Evolutionary conservation across 2,797 vertebrate genomes (phyloP).

Genomic region (Hydrocynus forskahlii): DNA sequence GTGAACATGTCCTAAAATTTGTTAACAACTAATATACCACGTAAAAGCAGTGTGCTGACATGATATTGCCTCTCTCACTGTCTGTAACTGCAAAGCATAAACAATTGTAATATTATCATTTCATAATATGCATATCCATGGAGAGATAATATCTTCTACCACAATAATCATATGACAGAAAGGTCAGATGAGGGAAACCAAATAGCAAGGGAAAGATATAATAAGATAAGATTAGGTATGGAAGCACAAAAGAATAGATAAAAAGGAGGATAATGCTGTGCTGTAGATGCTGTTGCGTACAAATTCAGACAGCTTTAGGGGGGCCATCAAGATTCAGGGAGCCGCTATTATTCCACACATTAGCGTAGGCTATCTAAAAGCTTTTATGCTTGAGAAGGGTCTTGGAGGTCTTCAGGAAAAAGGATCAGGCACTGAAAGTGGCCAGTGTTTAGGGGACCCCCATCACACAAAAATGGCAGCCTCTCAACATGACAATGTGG

Average conservation of each 20-base stretch:
- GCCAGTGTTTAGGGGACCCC: conserved; percentile 60
- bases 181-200: conserved; percentile 47
- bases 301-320: conserved; percentile 59
- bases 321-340: conserved; percentile 66
- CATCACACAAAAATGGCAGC: conserved; percentile 56
- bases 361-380: conserved; percentile 84
- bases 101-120: conserved; percentile 54
- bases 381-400: conserved; percentile 81
- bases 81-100: conserved; percentile 50
- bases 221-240: conserved; percentile 58
- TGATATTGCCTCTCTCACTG: conserved; percentile 34
- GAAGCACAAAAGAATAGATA: conserved; percentile 56
- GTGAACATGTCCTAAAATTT: background rate
- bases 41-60: conserved; percentile 41
- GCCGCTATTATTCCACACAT: conserved; percentile 86
- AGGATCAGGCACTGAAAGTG: conserved; percentile 59
- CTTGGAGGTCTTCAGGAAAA: conserved; percentile 67
- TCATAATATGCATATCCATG: conserved; percentile 44
- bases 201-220: conserved; percentile 57
- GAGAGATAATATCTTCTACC: conserved; percentile 54
- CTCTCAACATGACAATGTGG: conserved; percentile 61
- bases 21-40: conserved; percentile 28
- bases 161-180: conserved; percentile 55
- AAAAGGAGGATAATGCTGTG: conserved; percentile 57
- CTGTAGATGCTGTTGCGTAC: conserved; percentile 55